Evolutionary conservation across 2,797 vertebrate species (phyloP), one percentile per base, ranked within the genome.

Genomic region (Peromyscus eremicus): DNA sequence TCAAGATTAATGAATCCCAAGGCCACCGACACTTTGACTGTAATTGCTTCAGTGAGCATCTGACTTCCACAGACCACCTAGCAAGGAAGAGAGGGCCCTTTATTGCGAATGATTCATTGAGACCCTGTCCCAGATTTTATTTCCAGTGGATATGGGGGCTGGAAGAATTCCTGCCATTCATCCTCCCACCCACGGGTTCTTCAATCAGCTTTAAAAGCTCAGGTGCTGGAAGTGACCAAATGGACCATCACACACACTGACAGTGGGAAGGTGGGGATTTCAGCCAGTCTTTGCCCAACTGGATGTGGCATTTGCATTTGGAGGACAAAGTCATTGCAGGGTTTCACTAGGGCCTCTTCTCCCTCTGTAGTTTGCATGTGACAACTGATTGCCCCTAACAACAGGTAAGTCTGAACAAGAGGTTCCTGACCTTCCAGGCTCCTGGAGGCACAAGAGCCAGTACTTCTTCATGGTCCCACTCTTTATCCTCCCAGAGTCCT

Each of bases 1-100:
- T 94, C 64, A 93, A 97, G 88, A 94, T 92, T 96, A 98, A 97
- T 95, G 97, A 96, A 97, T 98, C 87, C 83, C 57, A 34, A 84
- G 94, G 94, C 86, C 92, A 79, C 73, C 40, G 68, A 62, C 23
- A 70, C 95, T 97, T 93, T 96, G 0, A 7, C 96, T 77, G 3
- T 97, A 95, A 96, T 79, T 97, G 89, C 89, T 40, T 46, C 84
- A 73, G 81, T 82, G 88, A 96, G 0, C 73, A 86, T 95, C 86
- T 97, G 92, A 97, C 92, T 89, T 32, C 91, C 93, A 91, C 34
- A 71, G 90, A 82, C 2, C 5, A 27, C 9, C 46, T 49, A 60
- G n/a, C 55, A 89, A 55, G 29, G 60, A 73, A 68, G 75, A 81
- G 29, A 55, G 37, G 32, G 23, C 34, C 27, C 60, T 90, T 80